Percentiles rank a stretch among this genome's conserved stretches.
phyloP scores from a whole-genome alignment of 2,888 invertebrate genomes.

The Seira ritae region DNA sequence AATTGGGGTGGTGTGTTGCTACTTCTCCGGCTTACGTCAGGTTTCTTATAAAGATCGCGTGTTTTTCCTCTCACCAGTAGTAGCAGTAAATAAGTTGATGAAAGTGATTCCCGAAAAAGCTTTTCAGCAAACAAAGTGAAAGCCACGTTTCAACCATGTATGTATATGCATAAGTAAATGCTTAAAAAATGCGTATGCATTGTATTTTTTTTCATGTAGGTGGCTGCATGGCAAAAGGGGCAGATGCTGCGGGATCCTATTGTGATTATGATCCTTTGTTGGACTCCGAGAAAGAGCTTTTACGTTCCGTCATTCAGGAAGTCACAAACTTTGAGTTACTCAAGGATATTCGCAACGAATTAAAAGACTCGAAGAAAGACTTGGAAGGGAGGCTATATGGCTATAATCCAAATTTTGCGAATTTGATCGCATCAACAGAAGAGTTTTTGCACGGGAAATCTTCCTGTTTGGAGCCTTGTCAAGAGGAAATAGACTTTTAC shows the following conservation, averaged over 20 bases:
- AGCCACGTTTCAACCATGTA: too few relatives aligned
- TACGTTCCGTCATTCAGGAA: constrained; percentile 40
- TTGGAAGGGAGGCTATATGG: constrained; percentile 51
- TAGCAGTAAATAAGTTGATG: too few relatives aligned
- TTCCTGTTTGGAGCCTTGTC: constrained; percentile 41
- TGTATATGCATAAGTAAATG: too few relatives aligned
- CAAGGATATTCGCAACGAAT: constrained; percentile 50
- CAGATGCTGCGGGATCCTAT: constrained; percentile 40
- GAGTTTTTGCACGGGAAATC: constrained; percentile 55
- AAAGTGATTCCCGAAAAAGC: too few relatives aligned
- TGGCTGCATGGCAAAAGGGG: constrained; percentile 18
- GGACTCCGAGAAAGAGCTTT: constrained; percentile 44
- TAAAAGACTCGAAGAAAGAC: constrained; percentile 54
- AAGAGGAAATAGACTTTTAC: constrained; percentile 48
- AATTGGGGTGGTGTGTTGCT: constrained; percentile 67
- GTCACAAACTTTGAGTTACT: constrained; percentile 45
- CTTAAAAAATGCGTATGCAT: too few relatives aligned
- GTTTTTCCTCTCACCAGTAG: too few relatives aligned
- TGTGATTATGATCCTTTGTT: constrained; percentile 15
- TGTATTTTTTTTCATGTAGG: too few relatives aligned
- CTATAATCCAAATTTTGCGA: constrained; percentile 46
- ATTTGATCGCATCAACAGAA: constrained; percentile 47
- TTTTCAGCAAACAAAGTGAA: too few relatives aligned
- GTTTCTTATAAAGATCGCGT: constrained; percentile 23
- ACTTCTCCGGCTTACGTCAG: constrained; percentile 59